Percentiles rank a stretch among this genome's conserved stretches.
Evolutionary conservation across 2,797 vertebrate species (phyloP).

Genomic region (Pitangus sulphuratus): DNA sequence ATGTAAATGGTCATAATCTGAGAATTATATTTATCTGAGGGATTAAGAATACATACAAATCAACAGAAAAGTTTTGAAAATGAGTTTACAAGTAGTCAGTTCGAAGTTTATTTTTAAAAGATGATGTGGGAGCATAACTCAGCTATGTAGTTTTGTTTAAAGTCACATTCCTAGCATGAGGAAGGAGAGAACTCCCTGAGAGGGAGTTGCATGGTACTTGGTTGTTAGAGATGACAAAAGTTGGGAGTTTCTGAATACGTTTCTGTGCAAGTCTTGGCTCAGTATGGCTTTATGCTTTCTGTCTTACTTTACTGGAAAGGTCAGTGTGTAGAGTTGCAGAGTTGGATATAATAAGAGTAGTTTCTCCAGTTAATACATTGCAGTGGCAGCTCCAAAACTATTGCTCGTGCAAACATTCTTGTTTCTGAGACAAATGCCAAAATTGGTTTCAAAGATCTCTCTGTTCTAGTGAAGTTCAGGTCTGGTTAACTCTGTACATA

Average conservation of each 20-base stretch:
- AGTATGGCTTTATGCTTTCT: background rate
- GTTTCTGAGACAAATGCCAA: background rate
- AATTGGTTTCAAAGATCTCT: background rate
- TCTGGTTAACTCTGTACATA: background rate
- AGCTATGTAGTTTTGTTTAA: background rate
- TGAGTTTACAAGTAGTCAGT: background rate
- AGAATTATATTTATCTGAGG: background rate
- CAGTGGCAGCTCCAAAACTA: background rate
- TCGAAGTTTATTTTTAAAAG: background rate
- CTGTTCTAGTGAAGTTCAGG: background rate
- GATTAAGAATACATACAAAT: background rate
- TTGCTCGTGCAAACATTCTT: background rate
- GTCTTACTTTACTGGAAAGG: background rate
- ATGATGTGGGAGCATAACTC: background rate
- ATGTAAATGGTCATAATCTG: constrained; percentile 13
- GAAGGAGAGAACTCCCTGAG: background rate
- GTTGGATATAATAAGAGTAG: background rate
- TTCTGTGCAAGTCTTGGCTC: background rate
- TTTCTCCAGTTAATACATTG: background rate
- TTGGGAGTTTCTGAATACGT: background rate
- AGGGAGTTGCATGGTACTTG: background rate
- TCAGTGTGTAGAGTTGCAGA: background rate
- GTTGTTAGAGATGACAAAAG: background rate
- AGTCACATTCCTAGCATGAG: background rate
- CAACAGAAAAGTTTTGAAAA: background rate